Evolutionary conservation across 2,888 invertebrate genomes (phyloP), one percentile per base, ranked within the genome.

Genomic region (Torymus auratus): DNA sequence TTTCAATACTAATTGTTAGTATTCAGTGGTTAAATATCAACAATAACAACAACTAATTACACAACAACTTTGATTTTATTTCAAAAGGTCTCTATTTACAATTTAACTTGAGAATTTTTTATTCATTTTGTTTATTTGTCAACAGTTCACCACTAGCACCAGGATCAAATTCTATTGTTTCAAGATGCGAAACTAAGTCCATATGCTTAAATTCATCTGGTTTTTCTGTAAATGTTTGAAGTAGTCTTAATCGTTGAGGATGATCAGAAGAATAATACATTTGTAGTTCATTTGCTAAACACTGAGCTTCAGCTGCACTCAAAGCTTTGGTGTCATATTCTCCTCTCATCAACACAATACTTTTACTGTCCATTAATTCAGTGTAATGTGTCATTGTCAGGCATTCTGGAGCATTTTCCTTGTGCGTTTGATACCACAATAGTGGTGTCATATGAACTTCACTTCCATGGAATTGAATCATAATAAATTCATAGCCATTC

Each of bases 381-480:
- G 94, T 93, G 86, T 96, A 97, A 90, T 97, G 95, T 1, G 94
- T 93, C 87, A 97, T 92, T 1, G 95, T 96, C 41, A 97, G 92
- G 88, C 96, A 96, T 89, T 97, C 97, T 0, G 97, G 97, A 0
- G 97, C 96, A 91, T 97, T 96, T 91, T 97, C 97, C 87, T 95
- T 95, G 87, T 97, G 96, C 1, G 96, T 94, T 93, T 97, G 97
- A 90, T 95, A 97, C 86, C 96, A 96, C 56, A 97, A 91, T 11
- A 97, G 91, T 0, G 97, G 96, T 1, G 97, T 97, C 89, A 97
- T 96, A 89, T 97, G 96, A 20, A 96, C 94, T 67, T 95, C 92
- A 84, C 95, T 94, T 2, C 93, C 94, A 60, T 93, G 91, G 89
- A 94, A 95, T 89, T 97, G 97, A 72, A 94, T 92, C 92, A 97